Base-by-base conservation (phyloP, 1,140 invertebrate species). In the Halyomorpha halys region DNA sequence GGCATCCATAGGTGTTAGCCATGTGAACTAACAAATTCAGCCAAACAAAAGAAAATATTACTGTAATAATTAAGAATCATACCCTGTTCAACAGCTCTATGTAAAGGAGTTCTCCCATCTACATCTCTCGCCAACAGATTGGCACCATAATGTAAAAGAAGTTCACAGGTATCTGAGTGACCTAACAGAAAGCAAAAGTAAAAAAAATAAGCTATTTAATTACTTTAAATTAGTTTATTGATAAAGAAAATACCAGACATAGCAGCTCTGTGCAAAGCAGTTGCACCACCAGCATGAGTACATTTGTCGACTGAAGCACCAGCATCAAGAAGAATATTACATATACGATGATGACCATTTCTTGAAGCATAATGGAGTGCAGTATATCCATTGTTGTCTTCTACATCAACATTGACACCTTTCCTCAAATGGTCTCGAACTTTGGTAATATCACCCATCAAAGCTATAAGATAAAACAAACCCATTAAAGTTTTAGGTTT, bases 291-390 rank as follows among this genome's bases (percentile, higher is more conserved):
- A 68, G 81, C 82, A 66, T 77, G 78, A 6, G 91, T 94, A 54
- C 76, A 72, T n/a, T 81, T 80, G 78, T 94, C 83, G 15, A 89
- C 78, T 72, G 81, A 73, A 23, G 87, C 90, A 27, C 86, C 85
- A 69, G 82, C 75, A 34, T 80, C 66, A 21, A 94, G 56, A 5
- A 96, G 75, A 49, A 82, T 67, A 68, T 81, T 78, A 71, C 90
- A 92, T 59, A 89, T 79, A 60, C 82, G 73, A 14, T 78, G 70
- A 70, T 90, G 81, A 18, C 90, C 90, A 75, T 82, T 85, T 49
- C 91, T 80, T 45, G 89, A 84, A 19, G 90, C 89, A 80, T 95
- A 94, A 75, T 95, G 91, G 68, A 92, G 72, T 64, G 87, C 83
- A 54, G 83, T 88, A 70, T 90, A 91, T 23, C 88, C 88, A 68